Evolutionary conservation across 2,797 vertebrate species (phyloP), one percentile per base, ranked within the genome.

Genomic region (Falco biarmicus): DNA sequence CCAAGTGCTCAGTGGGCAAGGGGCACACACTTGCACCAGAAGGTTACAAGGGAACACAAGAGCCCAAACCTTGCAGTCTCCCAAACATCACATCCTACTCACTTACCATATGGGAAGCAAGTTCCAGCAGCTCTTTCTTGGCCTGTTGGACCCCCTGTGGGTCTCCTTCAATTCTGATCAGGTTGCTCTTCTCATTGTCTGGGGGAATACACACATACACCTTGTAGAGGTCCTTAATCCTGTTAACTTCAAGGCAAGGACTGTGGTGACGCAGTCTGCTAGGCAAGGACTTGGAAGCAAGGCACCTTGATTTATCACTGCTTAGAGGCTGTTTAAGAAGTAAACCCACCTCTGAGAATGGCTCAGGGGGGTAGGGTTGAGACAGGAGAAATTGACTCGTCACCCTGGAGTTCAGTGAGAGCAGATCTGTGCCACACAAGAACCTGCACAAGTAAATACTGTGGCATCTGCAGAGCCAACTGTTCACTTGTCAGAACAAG

Each of bases 131-230:
- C 98, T 99, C 99, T 97, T 99, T 99, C 98, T 99, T 99, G 97
- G 99, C 99, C 96, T 99, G 99, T 98, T 99, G 99, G 75, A 99
- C 99, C 31, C 99, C 99, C 97, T 99, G 99, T 48, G 99, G 99
- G 97, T 99, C 99, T 71, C 99, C 99, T 97, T 99, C 99, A 24
- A 99, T 99, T 86, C 99, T 99, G 97, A 99, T 99, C 97, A 99
- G 97, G 98, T 98, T 99, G 98, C 99, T 99, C 95, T 99, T 99
- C 96, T 99, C 99, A 5, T 99, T 99, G 97, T 99, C 99, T 6
- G 99, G 99, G 53, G 99, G 99, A 97, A 99, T 99, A 47, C 99
- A 99, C 96, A 99, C 99, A 22, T 99, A 99, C 96, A 99, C 99
- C 98, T 99, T 99, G 97, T 99, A 98, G 96, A 98, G 98, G 94